These are phyloP conservation scores for Tyria jacobaeae DNA, from an alignment of 2,888 invertebrate species.

Conservation along the genomic window DNA sequence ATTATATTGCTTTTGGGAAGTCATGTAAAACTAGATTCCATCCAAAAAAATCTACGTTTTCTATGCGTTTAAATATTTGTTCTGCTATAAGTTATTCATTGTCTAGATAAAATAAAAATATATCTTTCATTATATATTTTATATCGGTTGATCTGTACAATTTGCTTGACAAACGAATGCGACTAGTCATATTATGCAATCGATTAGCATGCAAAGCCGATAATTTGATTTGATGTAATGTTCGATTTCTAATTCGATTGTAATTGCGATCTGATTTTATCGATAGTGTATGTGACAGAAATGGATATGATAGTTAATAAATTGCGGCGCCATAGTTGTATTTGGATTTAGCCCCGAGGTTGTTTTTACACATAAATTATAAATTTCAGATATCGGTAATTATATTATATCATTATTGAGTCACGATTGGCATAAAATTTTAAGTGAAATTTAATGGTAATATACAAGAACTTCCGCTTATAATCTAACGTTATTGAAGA, in stretches of 20 bases:
- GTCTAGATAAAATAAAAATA: background rate
- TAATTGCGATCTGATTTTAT: slow-evolving; percentile 66
- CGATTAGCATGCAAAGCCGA: slow-evolving; percentile 57
- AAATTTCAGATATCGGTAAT: background rate
- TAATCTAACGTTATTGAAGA: background rate
- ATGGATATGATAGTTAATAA: slow-evolving; percentile 46
- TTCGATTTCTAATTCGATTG: slow-evolving; percentile 75
- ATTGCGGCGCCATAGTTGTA: slow-evolving; percentile 34
- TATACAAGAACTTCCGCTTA: background rate
- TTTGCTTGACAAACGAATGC: slow-evolving; percentile 21
- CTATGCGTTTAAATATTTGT: too few species aligned
- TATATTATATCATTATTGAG: slow-evolving; percentile 3
- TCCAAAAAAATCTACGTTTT: too few species aligned
- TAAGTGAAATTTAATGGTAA: background rate
- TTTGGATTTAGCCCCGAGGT: slow-evolving; percentile 37
- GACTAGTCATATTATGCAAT: slow-evolving; percentile 63
- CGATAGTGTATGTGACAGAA: slow-evolving; percentile 55
- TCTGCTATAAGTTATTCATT: too few species aligned
- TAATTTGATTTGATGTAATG: slow-evolving; percentile 66
- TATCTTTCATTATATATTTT: background rate
- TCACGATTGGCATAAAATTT: slow-evolving; percentile 2
- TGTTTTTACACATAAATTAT: slow-evolving; percentile 20
- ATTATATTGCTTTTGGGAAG: too few species aligned
- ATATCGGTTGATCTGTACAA: slow-evolving; percentile 5
- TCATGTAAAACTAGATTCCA: too few species aligned